A percentile compares a stretch with the other conserved stretches of the same genome.
These are phyloP conservation scores for Antheraea pernyi DNA, from an alignment of 1,140 invertebrate species.

Conservation along the genomic window DNA sequence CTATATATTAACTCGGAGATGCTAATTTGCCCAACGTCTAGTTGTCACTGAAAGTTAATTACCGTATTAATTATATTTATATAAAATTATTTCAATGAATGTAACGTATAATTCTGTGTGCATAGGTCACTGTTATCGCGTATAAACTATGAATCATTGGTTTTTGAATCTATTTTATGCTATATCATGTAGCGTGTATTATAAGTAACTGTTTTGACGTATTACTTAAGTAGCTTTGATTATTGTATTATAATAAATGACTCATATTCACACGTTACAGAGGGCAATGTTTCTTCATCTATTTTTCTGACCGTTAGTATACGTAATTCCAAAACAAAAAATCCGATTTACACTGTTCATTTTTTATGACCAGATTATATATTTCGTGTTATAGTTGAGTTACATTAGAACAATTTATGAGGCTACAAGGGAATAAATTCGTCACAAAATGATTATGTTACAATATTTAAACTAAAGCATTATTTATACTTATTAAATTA, in stretches of 20 bases:
- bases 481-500: too few relatives aligned
- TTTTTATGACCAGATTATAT: too few relatives aligned
- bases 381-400: too few relatives aligned
- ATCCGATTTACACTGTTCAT: too few relatives aligned
- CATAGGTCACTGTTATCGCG: not conserved
- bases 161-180: not conserved
- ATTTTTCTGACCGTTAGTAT: too few relatives aligned
- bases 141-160: not conserved
- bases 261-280: not conserved
- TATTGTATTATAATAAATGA: not conserved
- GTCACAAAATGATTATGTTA: too few relatives aligned
- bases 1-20: not conserved
- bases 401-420: too few relatives aligned
- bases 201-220: slow-evolving; percentile 7
- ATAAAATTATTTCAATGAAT: slow-evolving; percentile 7
- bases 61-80: not conserved
- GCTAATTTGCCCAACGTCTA: not conserved
- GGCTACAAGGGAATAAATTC: too few relatives aligned
- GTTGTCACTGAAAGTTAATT: not conserved
- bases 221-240: not conserved
- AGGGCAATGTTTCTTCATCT: too few relatives aligned
- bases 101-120: not conserved
- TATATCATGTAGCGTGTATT: not conserved
- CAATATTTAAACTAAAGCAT: too few relatives aligned
- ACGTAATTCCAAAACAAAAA: too few relatives aligned